A percentile compares a stretch with the other conserved stretches of the same genome.
phyloP scores from a whole-genome alignment of 2,113 vertebrate genomes.

The Rynchops niger region DNA sequence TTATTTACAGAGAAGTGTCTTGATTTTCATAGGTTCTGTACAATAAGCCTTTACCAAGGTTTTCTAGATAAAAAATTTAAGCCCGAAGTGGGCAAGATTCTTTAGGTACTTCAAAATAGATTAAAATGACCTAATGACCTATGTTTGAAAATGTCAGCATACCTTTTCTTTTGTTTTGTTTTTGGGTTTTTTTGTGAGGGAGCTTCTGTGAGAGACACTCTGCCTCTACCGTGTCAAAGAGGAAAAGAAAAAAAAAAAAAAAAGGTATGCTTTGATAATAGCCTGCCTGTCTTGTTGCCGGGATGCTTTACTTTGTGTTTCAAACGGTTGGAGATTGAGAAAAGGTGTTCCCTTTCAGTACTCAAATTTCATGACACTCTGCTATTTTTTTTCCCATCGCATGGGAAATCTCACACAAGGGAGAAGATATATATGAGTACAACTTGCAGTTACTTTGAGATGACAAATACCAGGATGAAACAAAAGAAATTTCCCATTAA shows the following conservation, averaged over 20 bases:
- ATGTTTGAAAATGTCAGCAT: not conserved
- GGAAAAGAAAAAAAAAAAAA: not conserved
- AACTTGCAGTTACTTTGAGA: not conserved
- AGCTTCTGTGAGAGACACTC: not conserved
- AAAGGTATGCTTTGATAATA: not conserved
- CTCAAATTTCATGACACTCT: not conserved
- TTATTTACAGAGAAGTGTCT: not conserved
- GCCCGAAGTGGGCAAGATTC: fast-evolving
- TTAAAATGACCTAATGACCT: not conserved
- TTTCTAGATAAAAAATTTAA: not conserved
- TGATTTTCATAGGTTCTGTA: not conserved
- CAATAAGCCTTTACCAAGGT: fast-evolving
- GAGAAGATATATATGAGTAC: conserved; percentile 5
- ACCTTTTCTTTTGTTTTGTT: fast-evolving
- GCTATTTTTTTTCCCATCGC: not conserved
- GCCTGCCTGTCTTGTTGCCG: not conserved
- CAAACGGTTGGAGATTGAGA: not conserved
- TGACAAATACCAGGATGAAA: conserved; percentile 55
- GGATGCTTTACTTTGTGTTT: not conserved
- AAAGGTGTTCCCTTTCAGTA: conserved; percentile 31
- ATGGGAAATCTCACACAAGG: conserved; percentile 25
- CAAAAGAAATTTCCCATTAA: conserved; percentile 61
- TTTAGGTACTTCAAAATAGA: not conserved
- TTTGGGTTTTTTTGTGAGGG: fast-evolving
- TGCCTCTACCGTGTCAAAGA: not conserved